Conservation (phyloP, 2,113 vertebrate genomes). For the Regulus satrapa region DNA sequence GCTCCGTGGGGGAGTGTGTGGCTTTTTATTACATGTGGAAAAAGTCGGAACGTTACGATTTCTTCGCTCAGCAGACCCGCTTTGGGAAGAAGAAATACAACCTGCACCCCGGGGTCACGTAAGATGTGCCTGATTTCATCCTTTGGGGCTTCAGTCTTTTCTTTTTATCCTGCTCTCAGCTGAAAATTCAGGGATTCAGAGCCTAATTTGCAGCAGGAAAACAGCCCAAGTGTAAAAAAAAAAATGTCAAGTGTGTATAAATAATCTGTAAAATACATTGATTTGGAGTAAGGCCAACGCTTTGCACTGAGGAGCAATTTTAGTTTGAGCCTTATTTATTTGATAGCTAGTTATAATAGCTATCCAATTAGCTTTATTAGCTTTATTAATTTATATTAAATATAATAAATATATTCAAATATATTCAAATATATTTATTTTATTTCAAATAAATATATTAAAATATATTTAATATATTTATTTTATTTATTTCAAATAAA, state of each 20-base stretch:
- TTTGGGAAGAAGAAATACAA: conserved; percentile 98
- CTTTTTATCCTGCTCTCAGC: neutral
- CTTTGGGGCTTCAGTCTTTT: neutral
- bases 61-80: conserved; percentile 96
- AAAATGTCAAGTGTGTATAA: neutral
- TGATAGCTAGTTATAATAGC: too few relatives aligned
- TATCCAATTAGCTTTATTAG: too few relatives aligned
- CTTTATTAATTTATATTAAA: too few relatives aligned
- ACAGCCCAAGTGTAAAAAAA: neutral
- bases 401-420: too few relatives aligned
- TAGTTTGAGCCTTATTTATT: too few relatives aligned
- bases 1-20: conserved; percentile 97
- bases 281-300: neutral
- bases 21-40: conserved; percentile 99
- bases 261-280: neutral
- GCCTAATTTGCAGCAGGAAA: neutral
- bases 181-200: neutral
- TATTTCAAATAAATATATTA: too few relatives aligned
- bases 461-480: too few relatives aligned
- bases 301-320: neutral
- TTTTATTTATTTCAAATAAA: too few relatives aligned
- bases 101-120: conserved; percentile 95
- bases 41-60: conserved; percentile 97
- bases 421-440: too few relatives aligned
- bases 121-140: conserved; percentile 65